Evolutionary conservation across 2,888 invertebrate genomes (phyloP), one percentile per base, ranked within the genome.

Genomic region (Baronia brevicornis): DNA sequence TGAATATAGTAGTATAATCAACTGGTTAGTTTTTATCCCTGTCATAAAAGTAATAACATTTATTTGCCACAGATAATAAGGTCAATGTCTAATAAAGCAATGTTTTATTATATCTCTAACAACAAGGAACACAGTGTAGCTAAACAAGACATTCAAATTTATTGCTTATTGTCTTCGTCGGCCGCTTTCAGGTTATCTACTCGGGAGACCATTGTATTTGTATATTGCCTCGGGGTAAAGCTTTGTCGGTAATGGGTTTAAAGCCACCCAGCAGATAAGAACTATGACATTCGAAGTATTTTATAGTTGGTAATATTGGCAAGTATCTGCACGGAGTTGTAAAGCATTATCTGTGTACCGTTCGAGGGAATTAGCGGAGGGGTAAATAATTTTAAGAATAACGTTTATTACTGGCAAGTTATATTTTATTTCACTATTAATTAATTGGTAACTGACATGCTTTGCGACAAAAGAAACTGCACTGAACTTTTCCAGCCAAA

Each of bases 121-220:
- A 36, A 36, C 43, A 36, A 45, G 40, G 51, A 46, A 51, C 49
- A 42, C 19, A 31, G 41, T 41, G 29, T 38, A 34, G 33, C 36
- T 33, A 42, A 43, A 43, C 39, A 41, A 37, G 28, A 39, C 36
- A 35, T 27, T 9, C 13, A 28, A 40, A 36, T 44, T 45, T 40
- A 46, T 36, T 38, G 30, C 23, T n/a, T 28, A 46, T 46, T 51
- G 51, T 51, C 43, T 48, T 22, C 37, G 30, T 33, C 45, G 41
- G 45, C 25, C 5, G 28, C 46, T 48, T 51, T 51, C 42, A 47
- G 38, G 39, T 44, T 21, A 18, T 18, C 5, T 27, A 10, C 9
- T 29, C 11, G 22, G 29, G 15, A 13, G 6, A 21, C 27, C 13
- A 22, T 22, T 21, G 12, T 21, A 26, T 10, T 27, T 18, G 20